A percentile compares a stretch with the other conserved stretches of the same genome.
Evolutionary conservation across 2,797 vertebrate species (phyloP).

Genomic region (Hypotaenidia okinawae): DNA sequence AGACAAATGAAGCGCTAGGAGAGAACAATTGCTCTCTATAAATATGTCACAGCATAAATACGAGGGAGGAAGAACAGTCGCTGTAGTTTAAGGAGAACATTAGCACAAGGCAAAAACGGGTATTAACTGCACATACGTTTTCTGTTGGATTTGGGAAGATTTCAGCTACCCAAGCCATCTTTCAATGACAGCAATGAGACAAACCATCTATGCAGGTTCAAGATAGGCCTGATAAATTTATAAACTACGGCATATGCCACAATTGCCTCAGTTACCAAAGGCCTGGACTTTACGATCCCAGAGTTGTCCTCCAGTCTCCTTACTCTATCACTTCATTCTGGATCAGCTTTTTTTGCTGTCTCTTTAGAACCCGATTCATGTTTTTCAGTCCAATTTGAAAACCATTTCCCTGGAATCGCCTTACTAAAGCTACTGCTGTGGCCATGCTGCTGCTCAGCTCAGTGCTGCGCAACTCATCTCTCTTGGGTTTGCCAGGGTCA

Average conservation of each 20-base stretch:
- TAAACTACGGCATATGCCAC: background rate
- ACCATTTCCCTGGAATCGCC: constrained; percentile 46
- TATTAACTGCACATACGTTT: constrained; percentile 41
- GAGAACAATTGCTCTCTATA: constrained; percentile 59
- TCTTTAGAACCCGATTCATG: constrained; percentile 34
- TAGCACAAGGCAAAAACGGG: constrained; percentile 5
- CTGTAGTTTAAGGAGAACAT: constrained; percentile 49
- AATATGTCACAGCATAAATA: constrained; percentile 53
- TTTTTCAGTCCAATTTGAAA: constrained; percentile 43
- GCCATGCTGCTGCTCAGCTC: background rate
- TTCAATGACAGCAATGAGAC: background rate
- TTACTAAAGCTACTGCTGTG: background rate
- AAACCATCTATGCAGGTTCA: constrained; percentile 22
- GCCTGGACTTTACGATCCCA: constrained; percentile 3
- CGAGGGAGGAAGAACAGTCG: constrained; percentile 53
- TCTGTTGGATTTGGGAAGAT: background rate
- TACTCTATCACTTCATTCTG: constrained; percentile 11
- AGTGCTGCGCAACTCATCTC: background rate
- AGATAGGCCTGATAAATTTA: constrained; percentile 39
- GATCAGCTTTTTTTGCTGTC: background rate
- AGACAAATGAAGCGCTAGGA: constrained; percentile 51
- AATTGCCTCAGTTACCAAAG: constrained; percentile 17
- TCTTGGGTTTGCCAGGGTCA: background rate
- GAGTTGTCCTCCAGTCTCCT: background rate
- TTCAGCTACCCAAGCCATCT: background rate